Base-by-base conservation (phyloP, 23 tunicate species). In the Styela plicata region DNA sequence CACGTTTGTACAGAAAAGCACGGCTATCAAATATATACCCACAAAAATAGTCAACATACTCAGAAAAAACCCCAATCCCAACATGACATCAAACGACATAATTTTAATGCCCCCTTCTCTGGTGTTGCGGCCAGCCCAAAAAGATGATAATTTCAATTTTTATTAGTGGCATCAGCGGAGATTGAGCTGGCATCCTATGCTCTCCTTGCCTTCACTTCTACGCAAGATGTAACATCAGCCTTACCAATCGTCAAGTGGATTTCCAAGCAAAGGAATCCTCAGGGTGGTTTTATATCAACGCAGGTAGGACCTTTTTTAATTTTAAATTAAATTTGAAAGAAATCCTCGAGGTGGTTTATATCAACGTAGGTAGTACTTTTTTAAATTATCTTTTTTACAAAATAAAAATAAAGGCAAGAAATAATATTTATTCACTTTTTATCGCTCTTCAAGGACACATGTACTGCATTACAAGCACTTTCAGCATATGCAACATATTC, bases 151-250 rank as follows among this genome's bases (percentile, higher is more conserved):
- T n/a, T n/a, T n/a, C n/a, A n/a, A 44, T 44, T 13, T 44, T 44
- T 44, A 5, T 44, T 36, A 93, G 98, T 96, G 20, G 91, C 80
- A 31, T 90, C 99, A 0, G 99, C 99, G 34, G 99, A 96, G 69
- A 89, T 96, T 0, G 99, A 96, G 67, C 82, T 87, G 86, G 94
- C 99, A n/a, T 84, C 92, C 21, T 96, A 91, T 34, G 99, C 99
- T 20, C 71, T 96, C 16, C 85, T 96, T 63, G 88, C 96, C 24
- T 96, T 61, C 89, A 89, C 88, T 20, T 64, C 74, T 17, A 34
- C 63, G 2, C 33, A 80, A 37, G 86, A 88, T 69, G 36, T 79
- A 22, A 31, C 90, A 2, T 80, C 83, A 1, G 89, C 99, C 25
- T 76, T 96, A 25, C 96, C 96, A 1, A 90, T 96, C 3, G 99